Percentiles rank a stretch among this genome's conserved stretches.
Evolutionary conservation across 1,140 invertebrate species (phyloP).

Genomic region (Drosophila arawakana): DNA sequence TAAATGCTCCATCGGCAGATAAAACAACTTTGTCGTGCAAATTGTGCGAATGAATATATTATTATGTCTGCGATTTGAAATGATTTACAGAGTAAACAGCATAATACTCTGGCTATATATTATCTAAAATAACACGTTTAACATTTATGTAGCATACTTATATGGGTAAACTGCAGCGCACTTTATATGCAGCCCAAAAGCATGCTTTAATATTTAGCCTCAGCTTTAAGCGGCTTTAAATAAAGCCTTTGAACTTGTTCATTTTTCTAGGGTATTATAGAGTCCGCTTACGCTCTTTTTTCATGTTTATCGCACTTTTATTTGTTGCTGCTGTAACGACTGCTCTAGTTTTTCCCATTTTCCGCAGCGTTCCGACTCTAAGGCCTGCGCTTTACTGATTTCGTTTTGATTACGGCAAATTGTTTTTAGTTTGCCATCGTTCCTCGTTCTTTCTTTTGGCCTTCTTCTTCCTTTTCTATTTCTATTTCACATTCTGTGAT

Average conservation of each 20-base stretch:
- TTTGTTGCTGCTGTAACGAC: slow-evolving; percentile 39
- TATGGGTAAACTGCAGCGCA: neutral
- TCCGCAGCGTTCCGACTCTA: slow-evolving; percentile 39
- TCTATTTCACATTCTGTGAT: slow-evolving; percentile 28
- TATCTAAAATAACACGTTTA: neutral
- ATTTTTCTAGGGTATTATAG: slow-evolving; percentile 11
- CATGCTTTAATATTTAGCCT: neutral
- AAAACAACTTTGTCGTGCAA: slow-evolving; percentile 6
- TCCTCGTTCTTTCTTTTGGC: slow-evolving; percentile 15
- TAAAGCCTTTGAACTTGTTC: neutral
- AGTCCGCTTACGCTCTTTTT: neutral
- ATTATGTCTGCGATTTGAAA: neutral
- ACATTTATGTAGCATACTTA: slow-evolving; percentile 2
- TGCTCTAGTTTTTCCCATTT: slow-evolving; percentile 61
- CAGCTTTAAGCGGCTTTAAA: no score
- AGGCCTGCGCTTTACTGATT: slow-evolving; percentile 75
- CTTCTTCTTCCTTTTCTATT: slow-evolving; percentile 9
- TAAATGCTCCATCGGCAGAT: slow-evolving; percentile 33
- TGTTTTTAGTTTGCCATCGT: slow-evolving; percentile 71
- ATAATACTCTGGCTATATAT: neutral
- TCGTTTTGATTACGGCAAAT: slow-evolving; percentile 79
- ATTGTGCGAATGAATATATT: slow-evolving; percentile 10
- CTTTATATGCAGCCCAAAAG: no score
- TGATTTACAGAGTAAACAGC: neutral
- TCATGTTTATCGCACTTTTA: slow-evolving; percentile 15